These are phyloP conservation scores for Cyanistes caeruleus DNA, from an alignment of 2,113 vertebrate genomes.

Conservation along the genomic window DNA sequence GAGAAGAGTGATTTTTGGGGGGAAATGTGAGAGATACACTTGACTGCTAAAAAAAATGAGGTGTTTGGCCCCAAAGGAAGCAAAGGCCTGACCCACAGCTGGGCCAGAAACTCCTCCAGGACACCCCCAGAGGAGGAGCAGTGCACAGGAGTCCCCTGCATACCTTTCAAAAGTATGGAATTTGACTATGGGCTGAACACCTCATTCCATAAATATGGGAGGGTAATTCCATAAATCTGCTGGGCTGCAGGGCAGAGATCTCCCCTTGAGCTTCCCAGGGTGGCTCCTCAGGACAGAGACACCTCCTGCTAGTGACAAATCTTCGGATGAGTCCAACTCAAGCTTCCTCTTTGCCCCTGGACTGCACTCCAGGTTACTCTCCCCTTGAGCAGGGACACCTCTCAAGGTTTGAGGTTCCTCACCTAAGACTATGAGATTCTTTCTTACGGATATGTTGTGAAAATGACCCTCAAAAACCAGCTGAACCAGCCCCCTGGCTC, in stretches of 20 bases:
- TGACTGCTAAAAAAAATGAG: neutral
- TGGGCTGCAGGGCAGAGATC: neutral
- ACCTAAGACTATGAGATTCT: neutral
- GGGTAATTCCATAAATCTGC: too few species aligned
- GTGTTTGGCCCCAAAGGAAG: neutral
- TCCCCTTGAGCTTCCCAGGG: neutral
- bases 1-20: neutral
- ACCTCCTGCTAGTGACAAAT: neutral
- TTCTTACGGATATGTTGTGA: neutral
- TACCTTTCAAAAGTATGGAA: fast-evolving
- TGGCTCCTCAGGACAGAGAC: neutral
- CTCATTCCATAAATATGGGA: too few species aligned
- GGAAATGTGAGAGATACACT: neutral
- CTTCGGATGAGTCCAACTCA: neutral
- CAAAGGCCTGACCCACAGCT: neutral
- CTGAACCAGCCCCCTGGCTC: neutral
- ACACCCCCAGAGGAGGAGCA: neutral
- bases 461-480: neutral
- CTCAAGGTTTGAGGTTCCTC: neutral
- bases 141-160: neutral
- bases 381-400: neutral
- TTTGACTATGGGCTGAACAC: neutral
- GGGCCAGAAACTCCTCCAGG: neutral
- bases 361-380: neutral
- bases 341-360: too few species aligned